Conservation (phyloP, 2,113 vertebrate species). For the Heloderma charlesbogerti region DNA sequence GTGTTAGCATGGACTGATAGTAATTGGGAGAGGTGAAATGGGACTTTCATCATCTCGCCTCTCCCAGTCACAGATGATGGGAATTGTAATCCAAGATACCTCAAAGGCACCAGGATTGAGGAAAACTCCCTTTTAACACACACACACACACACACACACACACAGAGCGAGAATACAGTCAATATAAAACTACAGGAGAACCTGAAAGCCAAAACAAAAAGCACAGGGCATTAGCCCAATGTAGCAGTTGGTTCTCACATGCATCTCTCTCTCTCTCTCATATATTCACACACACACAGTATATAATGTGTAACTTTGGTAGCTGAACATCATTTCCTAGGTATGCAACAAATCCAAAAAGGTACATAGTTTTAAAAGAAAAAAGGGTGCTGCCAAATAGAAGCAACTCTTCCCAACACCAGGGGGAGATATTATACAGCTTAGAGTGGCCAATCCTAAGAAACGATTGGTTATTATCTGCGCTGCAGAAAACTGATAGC, state of each 20-base stretch:
- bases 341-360: not conserved
- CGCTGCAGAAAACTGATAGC: not conserved
- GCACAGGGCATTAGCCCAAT: not conserved
- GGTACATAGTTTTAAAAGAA: not conserved
- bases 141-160: too few species aligned
- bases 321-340: too few species aligned
- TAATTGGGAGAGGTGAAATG: too few species aligned
- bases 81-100: too few species aligned
- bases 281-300: too few species aligned
- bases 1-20: too few species aligned
- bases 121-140: too few species aligned
- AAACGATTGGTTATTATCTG: not conserved
- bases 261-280: not conserved
- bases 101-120: too few species aligned
- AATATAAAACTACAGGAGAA: conserved; percentile 1
- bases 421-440: not conserved
- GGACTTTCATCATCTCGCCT: too few species aligned
- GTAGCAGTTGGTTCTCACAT: not conserved
- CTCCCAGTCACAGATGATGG: too few species aligned
- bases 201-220: not conserved
- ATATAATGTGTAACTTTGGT: too few species aligned
- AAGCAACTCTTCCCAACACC: not conserved
- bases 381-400: not conserved
- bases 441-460: not conserved
- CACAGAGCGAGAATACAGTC: too few species aligned